Evolutionary conservation across 1,140 invertebrate species (phyloP).

Genomic region (Manduca sexta): DNA sequence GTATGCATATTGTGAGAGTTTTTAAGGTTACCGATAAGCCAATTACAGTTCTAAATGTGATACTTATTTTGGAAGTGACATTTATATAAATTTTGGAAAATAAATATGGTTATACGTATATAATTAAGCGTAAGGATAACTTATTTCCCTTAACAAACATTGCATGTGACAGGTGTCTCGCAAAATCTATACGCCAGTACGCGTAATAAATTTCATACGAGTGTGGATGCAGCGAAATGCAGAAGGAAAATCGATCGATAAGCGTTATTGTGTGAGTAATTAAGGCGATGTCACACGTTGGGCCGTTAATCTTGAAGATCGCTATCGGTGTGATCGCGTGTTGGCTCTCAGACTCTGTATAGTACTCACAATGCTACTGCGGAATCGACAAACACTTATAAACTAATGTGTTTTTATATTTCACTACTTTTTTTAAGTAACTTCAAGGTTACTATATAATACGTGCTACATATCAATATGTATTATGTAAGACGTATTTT

Average conservation of each 20-base stretch:
- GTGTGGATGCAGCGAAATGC: conserved; percentile 1
- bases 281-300: conserved; percentile 51
- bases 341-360: conserved; percentile 27
- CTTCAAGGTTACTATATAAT: background rate
- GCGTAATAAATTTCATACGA: conserved; percentile 3
- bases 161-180: too few relatives aligned
- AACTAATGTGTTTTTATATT: background rate
- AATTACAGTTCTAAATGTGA: too few relatives aligned
- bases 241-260: conserved; percentile 44
- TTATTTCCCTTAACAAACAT: too few relatives aligned
- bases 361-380: conserved; percentile 16
- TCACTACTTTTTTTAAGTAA: background rate
- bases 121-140: too few relatives aligned
- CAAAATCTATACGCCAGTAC: background rate
- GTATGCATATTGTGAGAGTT: too few relatives aligned
- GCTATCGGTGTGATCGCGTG: conserved; percentile 62
- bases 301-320: conserved; percentile 61
- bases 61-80: too few relatives aligned
- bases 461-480: too few relatives aligned
- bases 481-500: too few relatives aligned
- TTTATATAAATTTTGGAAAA: too few relatives aligned
- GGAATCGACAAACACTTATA: background rate
- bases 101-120: too few relatives aligned
- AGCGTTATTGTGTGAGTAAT: conserved; percentile 62
- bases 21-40: too few relatives aligned